These are phyloP conservation scores for Zhuqinia jingwanae DNA, from an alignment of 2,888 invertebrate genomes.

Conservation along the genomic window DNA sequence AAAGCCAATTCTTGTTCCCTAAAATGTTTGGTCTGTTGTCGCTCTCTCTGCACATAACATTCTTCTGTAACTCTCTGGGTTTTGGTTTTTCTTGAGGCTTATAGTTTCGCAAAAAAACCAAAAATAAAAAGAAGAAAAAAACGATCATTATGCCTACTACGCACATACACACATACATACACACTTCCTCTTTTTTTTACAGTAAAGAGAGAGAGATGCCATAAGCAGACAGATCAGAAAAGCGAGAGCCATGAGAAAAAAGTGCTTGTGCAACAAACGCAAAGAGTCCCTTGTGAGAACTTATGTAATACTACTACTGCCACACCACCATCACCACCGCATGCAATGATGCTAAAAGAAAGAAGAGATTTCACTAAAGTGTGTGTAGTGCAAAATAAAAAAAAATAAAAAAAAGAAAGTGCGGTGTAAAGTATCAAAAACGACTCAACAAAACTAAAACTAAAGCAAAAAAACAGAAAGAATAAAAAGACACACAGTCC, in stretches of 20 bases:
- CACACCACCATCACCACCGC: too few species aligned
- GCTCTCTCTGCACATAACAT: background rate
- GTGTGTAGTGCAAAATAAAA: constrained; percentile 51
- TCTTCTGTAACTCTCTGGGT: background rate
- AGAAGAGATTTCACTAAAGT: constrained; percentile 42
- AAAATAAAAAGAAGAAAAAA: too few species aligned
- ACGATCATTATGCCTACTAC: constrained; percentile 34
- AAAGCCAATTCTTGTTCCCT: constrained; percentile 3
- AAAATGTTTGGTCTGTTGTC: background rate
- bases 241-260: background rate
- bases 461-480: background rate
- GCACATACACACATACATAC: constrained; percentile 21
- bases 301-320: too few species aligned
- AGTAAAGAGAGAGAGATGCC: constrained; percentile 11
- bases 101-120: constrained; percentile 48
- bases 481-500: constrained; percentile 39
- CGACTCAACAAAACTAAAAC: constrained; percentile 8
- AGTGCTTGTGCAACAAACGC: constrained; percentile 38
- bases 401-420: constrained; percentile 23
- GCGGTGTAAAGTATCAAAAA: constrained; percentile 34
- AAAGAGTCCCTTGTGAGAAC: constrained; percentile 53
- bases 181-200: background rate
- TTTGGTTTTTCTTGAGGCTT: constrained; percentile 28
- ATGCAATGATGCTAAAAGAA: constrained; percentile 44
- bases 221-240: background rate